phyloP scores from a whole-genome alignment of 1,140 invertebrate species.

The Drosophila insularis region DNA sequence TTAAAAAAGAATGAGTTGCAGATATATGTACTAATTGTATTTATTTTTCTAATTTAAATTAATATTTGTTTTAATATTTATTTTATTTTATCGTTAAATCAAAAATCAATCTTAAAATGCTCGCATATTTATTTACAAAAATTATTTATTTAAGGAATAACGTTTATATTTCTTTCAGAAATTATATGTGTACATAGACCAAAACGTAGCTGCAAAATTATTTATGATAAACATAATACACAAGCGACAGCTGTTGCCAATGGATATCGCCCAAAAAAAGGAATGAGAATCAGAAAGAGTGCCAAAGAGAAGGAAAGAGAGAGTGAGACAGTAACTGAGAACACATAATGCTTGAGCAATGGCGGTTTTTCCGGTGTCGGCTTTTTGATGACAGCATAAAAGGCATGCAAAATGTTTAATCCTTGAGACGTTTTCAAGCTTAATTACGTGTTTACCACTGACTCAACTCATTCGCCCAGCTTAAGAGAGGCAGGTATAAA shows the following conservation, averaged over 20 bases:
- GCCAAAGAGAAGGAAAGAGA: constrained; percentile 6
- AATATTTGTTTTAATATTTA: too few relatives aligned
- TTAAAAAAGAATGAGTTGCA: not conserved
- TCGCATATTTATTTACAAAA: not conserved
- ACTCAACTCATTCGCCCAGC: constrained; percentile 27
- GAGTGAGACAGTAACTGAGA: not conserved
- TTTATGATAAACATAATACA: constrained; percentile 79
- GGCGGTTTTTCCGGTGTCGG: constrained; percentile 38
- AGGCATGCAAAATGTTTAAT: constrained; percentile 68
- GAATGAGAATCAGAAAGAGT: not conserved
- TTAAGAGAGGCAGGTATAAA: not conserved
- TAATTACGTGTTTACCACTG: constrained; percentile 76
- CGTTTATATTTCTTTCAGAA: constrained; percentile 16
- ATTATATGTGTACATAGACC: constrained; percentile 20
- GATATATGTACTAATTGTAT: not conserved
- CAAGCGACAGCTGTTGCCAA: constrained; percentile 72
- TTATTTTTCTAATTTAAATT: constrained; percentile 3
- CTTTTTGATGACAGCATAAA: constrained; percentile 60
- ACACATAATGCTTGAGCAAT: constrained; percentile 9
- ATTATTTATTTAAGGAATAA: constrained; percentile 9
- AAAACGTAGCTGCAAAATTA: constrained; percentile 69
- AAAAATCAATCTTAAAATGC: not conserved
- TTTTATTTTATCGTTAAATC: too few relatives aligned
- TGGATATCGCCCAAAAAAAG: constrained; percentile 35
- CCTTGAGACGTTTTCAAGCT: constrained; percentile 70